phyloP scores from a whole-genome alignment of 2,113 vertebrate genomes.

The Tapirus terrestris region DNA sequence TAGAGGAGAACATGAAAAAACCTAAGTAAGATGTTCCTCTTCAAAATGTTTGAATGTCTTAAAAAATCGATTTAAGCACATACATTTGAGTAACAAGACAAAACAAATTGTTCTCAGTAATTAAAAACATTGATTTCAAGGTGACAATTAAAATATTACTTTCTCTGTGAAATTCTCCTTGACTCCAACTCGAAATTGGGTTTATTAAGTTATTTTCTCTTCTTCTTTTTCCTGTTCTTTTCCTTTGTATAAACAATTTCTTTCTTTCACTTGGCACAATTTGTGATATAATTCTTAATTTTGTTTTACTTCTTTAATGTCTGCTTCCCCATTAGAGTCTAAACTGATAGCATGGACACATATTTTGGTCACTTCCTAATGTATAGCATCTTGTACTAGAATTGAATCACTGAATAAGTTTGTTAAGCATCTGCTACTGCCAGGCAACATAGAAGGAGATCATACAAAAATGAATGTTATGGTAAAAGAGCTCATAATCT shows the following conservation, averaged over 20 bases:
- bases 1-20: not conserved
- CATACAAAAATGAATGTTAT: not conserved
- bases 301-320: not conserved
- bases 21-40: not conserved
- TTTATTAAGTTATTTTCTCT: not conserved
- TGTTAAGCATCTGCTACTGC: not conserved
- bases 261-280: not conserved
- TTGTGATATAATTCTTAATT: not conserved
- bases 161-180: not conserved
- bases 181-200: not conserved
- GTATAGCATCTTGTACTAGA: not conserved
- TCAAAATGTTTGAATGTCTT: not conserved
- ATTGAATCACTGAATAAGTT: not conserved
- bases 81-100: not conserved
- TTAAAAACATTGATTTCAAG: not conserved
- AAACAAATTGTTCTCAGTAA: not conserved
- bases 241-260: not conserved
- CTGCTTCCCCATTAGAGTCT: not conserved
- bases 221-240: not conserved
- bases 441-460: not conserved
- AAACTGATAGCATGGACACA: not conserved
- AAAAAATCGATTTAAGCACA: not conserved
- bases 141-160: not conserved
- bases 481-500: not conserved
- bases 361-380: not conserved